Evolutionary conservation across 2,797 vertebrate species (phyloP), one percentile per base, ranked within the genome.

Genomic region (Taeniopygia guttata): DNA sequence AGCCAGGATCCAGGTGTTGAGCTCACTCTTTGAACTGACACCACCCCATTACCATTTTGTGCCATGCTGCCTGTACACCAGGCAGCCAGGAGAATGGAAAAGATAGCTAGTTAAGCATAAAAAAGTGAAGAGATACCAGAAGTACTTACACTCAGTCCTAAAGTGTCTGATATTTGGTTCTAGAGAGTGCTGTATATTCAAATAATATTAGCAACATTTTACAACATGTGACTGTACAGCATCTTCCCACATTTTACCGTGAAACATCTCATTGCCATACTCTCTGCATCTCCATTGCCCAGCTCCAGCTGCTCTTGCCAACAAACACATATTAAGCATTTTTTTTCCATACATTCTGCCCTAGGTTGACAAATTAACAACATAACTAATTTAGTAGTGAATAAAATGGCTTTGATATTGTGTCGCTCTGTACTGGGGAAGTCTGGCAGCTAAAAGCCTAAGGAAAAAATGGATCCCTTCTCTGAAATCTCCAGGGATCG

Each of bases 301-400:
- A 69, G 66, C 38, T 90, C 63, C 52, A 60, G 64, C 66, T 5
- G 0, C 23, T 82, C 75, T n/a, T 79, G 79, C 42, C 79, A 95
- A 52, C 55, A 78, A 85, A 74, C 13, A 63, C 22, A 25, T n/a
- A 88, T 42, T 78, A 73, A 55, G 26, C 30, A 62, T 29, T 90
- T 89, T 90, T 89, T 93, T 92, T 78, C 67, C 34, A 27, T 51
- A 63, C 1, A 3, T 52, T 62, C 51, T 88, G 63, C 43, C 26
- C 63, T 81, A 56, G 51, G 55, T 89, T 81, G 93, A 73, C 62
- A 25, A 91, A 92, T 86, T 95, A 91, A 76, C 62, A 81, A 54
- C 11, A 48, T 66, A 81, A 90, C 91, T 85, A 86, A 92, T 89
- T 92, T 84, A 95, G 52, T 17, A 82, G 30, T 43, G 84, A 66